Evolutionary conservation across 2,113 vertebrate genomes (phyloP).

Genomic region (Pachyramphus minor): DNA sequence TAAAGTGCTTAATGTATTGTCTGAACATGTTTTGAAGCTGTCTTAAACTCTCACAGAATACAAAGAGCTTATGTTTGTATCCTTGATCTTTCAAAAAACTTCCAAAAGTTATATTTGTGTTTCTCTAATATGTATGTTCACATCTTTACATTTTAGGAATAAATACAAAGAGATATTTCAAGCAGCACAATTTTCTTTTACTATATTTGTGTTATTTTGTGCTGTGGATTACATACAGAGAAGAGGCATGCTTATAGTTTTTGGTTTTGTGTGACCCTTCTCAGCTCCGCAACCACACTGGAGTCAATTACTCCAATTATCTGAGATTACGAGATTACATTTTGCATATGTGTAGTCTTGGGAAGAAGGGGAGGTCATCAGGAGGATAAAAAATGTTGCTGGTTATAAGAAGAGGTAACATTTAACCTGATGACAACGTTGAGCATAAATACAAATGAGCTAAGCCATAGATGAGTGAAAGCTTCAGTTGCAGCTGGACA

Average conservation of each 20-base stretch:
- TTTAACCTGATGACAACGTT: background rate
- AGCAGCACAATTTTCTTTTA: background rate
- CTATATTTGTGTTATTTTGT: background rate
- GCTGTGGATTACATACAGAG: background rate
- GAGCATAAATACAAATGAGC: background rate
- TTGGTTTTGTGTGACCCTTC: background rate
- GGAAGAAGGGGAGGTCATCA: background rate
- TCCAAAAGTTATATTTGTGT: background rate
- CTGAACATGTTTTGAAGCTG: background rate
- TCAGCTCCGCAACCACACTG: background rate
- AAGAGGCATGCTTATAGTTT: background rate
- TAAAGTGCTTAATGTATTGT: background rate
- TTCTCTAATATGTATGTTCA: background rate
- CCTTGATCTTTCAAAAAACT: background rate
- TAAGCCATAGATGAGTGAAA: background rate
- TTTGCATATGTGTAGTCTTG: background rate
- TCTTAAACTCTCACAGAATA: background rate
- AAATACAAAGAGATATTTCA: background rate
- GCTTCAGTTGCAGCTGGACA: background rate
- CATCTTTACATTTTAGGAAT: background rate
- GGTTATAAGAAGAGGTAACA: background rate
- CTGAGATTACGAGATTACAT: background rate
- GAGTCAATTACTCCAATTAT: background rate
- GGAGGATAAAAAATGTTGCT: background rate
- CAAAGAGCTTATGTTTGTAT: background rate